Evolutionary conservation across 2,888 invertebrate genomes (phyloP), one percentile per base, ranked within the genome.

Genomic region (Phyto melanocephala): DNA sequence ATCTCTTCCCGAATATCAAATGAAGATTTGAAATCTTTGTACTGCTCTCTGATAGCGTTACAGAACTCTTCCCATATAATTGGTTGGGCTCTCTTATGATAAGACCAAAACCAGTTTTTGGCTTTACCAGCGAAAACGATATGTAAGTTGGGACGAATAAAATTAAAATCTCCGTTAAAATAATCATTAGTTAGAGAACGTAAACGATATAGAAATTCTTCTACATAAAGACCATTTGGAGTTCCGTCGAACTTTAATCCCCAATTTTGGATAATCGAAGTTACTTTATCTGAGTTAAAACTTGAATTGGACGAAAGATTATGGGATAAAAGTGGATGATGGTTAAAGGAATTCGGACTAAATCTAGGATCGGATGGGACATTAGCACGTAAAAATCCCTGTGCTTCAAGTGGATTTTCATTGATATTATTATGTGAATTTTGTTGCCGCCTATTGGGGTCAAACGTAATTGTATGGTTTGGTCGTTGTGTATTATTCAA

Each of bases 181-280:
- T 42, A 40, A 33, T 81, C 79, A 6, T 24, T 40, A 1, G 80
- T 80, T 0, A 81, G 58, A 0, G 77, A 40, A 5, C 22, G 13
- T 2, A 81, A 17, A 0, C 84, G 33, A 28, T 84, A 81, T 0
- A 80, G 20, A 20, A 84, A 81, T 17, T 84, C 79, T 22, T 76
- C 84, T 0, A 77, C 74, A 17, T 50, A 56, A 5, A 81, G n/a
- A 3, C 79, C 74, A 10, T 68, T 60, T 0, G 63, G 10, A 0
- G 84, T 72, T 7, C 81, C 81, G 52, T 78, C 78, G 17, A 84
- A 81, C 17, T 79, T 76, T 0, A 84, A n/a, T n/a, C 10, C n/a
- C n/a, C n/a, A n/a, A n/a, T n/a, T n/a, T n/a, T n/a, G n/a, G n/a
- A n/a, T n/a, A n/a, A n/a, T n/a, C n/a, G n/a, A n/a, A n/a, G n/a